These are phyloP conservation scores for Gymnothorax reevesii DNA, from an alignment of 2,797 vertebrate species.

Conservation along the genomic window DNA sequence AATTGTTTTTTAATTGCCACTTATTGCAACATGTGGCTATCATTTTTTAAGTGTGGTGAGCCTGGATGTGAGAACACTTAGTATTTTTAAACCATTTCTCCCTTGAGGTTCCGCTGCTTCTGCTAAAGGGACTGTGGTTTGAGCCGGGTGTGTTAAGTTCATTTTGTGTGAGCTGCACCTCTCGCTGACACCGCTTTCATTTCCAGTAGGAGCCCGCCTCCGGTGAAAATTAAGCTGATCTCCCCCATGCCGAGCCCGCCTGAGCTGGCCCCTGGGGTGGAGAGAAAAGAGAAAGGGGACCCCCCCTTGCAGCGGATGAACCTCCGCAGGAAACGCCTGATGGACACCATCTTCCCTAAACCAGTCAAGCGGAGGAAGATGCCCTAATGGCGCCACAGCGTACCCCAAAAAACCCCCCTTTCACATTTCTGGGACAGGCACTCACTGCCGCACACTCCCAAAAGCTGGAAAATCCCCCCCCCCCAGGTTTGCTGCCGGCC, in stretches of 20 bases:
- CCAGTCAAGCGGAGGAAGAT: constrained; percentile 89
- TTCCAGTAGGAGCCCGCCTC: constrained; percentile 75
- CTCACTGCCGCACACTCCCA: constrained; percentile 7
- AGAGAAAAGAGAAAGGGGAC: constrained; percentile 58
- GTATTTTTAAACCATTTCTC: not conserved
- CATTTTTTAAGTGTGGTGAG: too few species aligned
- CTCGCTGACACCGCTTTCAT: not conserved
- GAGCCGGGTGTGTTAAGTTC: not conserved
- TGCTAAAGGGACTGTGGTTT: not conserved
- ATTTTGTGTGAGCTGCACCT: not conserved
- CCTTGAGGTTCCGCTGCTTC: not conserved
- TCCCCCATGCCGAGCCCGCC: constrained; percentile 84
- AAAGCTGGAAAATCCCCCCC: not conserved
- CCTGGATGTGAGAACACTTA: too few species aligned
- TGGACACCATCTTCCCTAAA: constrained; percentile 81
- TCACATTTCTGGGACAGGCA: not conserved
- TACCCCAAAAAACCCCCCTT: constrained; percentile 23
- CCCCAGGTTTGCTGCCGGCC: constrained; percentile 43
- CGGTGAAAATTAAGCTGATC: constrained; percentile 78
- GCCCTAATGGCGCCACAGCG: constrained; percentile 68
- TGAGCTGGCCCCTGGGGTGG: constrained; percentile 42
- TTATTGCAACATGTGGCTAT: too few species aligned
- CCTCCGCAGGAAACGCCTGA: constrained; percentile 78
- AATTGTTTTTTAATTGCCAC: too few species aligned
- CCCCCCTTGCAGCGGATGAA: constrained; percentile 61